These are phyloP conservation scores for Catocala fraxini DNA, from an alignment of 2,888 invertebrate genomes.

Conservation along the genomic window DNA sequence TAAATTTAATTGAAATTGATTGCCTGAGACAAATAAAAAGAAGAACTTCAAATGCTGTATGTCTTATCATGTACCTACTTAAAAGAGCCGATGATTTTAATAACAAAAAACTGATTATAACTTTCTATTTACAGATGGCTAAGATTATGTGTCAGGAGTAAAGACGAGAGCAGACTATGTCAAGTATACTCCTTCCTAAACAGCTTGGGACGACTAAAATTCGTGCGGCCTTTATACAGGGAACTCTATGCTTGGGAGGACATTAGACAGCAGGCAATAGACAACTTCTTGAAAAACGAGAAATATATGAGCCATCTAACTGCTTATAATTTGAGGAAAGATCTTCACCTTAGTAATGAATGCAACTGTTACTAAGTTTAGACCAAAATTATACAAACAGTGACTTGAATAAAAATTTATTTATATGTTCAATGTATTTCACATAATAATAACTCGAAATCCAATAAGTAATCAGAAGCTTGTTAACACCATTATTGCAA, in stretches of 20 bases:
- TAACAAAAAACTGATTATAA: neutral
- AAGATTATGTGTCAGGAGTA: slow-evolving; percentile 91
- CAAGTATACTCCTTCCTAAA: slow-evolving; percentile 93
- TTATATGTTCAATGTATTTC: too few species aligned
- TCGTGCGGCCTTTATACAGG: slow-evolving; percentile 94
- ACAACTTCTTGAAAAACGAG: slow-evolving; percentile 91
- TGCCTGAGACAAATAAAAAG: too few species aligned
- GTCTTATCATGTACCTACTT: too few species aligned
- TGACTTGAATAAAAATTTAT: too few species aligned
- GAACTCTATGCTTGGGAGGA: slow-evolving; percentile 94
- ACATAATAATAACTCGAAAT: too few species aligned
- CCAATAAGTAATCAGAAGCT: too few species aligned
- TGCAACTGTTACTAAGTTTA: too few species aligned
- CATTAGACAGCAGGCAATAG: slow-evolving; percentile 89
- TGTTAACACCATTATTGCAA: too few species aligned
- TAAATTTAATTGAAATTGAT: too few species aligned
- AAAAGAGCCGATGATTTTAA: too few species aligned
- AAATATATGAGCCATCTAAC: slow-evolving; percentile 95
- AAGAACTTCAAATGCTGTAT: too few species aligned
- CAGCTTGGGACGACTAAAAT: slow-evolving; percentile 96
- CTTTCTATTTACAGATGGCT: slow-evolving; percentile 89
- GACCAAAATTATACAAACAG: too few species aligned
- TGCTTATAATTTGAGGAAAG: slow-evolving; percentile 91
- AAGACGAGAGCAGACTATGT: slow-evolving; percentile 89
- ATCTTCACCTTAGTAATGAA: slow-evolving; percentile 87